Base-by-base conservation (phyloP, 2,113 vertebrate genomes). In the Myrmecophaga tridactyla region DNA sequence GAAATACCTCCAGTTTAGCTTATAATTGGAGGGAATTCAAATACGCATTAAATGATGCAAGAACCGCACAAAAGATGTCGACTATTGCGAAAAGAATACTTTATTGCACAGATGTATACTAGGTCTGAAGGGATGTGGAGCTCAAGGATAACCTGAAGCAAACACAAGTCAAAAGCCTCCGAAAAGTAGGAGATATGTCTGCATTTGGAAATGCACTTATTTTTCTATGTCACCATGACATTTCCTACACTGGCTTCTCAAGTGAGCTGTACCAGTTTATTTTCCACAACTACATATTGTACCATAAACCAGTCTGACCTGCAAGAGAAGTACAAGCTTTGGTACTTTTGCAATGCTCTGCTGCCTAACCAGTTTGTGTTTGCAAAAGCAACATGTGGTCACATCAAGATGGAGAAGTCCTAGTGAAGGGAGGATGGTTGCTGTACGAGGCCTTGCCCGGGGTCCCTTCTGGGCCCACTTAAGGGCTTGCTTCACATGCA, bases 291-390 rank as follows among this genome's bases (percentile, higher is more conserved):
- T 60, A 89, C 43, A 76, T 62, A 87, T 77, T 93, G 12, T 96
- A 85, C 70, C 89, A 94, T 60, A 97, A 96, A 97, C 97, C 96
- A 92, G 96, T 97, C 82, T 85, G 90, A 97, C 97, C 88, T 97
- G 97, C 90, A 92, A 75, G 94, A 88, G 94, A 92, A 95, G 94
- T 92, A 48, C 29, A 93, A 23, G 67, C 70, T 81, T 95, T 94
- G 25, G 41, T 75, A 73, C 84, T 96, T 96, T 97, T 96, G 95
- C 81, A 97, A 96, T 70, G 62, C 31, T 85, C 41, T 94, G 92
- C 97, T 96, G 94, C 69, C 73, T 88, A 96, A 96, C 95, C 94
- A 97, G 97, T 97, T 97, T 94, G 27, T 84, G 56, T 94, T 94
- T 94, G 75, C 76, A 90, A 96, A 93, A 92, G 41, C 56, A 41